Base-by-base conservation (phyloP, 2,797 vertebrate genomes). In the Leucoraja ocellata region DNA sequence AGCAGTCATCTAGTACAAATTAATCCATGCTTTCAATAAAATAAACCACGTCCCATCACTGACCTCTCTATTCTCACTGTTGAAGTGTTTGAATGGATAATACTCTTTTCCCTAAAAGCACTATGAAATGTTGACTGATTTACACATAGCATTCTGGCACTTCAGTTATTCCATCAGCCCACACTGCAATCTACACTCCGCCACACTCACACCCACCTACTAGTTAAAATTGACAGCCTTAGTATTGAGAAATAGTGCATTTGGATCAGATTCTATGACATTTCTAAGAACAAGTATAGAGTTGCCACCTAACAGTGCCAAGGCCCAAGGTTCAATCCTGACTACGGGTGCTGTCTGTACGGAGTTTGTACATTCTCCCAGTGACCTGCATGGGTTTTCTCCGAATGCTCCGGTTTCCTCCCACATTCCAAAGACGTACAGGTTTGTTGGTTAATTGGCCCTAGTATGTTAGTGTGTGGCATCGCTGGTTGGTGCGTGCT, bases 51-150 rank as follows among this genome's bases (percentile, higher is more conserved):
- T 32, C 32, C 74, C 28, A 76, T 76, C 74, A 23, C 74, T 78
- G 13, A 78, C 77, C 77, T 32, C n/a, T 78, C 36, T 78, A 78
- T 14, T 78, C 36, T 32, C 77, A 78, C n/a, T 78, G 77, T 36
- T 78, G 77, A 78, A 78, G 77, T 13, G n/a, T 78, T 78, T 78
- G n/a, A 78, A 78, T 78, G 77, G 77, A 78, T 78, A 78, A 78
- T n/a, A n/a, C 77, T 78, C 32, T 18, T 78, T 36, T 36, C 71
- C 21, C n/a, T 78, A 78, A 78, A 78, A 78, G 77, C 77, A 78
- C n/a, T 0, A 36, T 78, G 77, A 78, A 78, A 16, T 78, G n/a
- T 36, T 78, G n/a, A 78, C 28, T 32, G 76, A 78, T 78, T 78
- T 78, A 36, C n/a, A 78, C 77, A 78, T 78, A 78, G 28, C 25